Base-by-base conservation (phyloP, 2,797 vertebrate genomes). In the Carcharodon carcharias region DNA sequence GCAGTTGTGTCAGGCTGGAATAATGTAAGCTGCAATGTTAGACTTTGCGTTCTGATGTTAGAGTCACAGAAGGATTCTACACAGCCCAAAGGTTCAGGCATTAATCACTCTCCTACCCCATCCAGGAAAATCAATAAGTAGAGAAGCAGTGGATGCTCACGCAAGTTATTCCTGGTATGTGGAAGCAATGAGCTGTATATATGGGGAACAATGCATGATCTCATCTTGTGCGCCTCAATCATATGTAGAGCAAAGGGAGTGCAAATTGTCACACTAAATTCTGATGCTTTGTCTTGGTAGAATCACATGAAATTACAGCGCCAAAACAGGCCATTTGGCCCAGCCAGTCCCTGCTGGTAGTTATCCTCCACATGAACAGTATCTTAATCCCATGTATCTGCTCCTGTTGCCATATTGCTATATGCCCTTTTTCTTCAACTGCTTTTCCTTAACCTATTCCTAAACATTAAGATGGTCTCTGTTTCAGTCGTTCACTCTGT, bases 21-120 rank as follows among this genome's bases (percentile, higher is more conserved):
- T 73, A 77, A 77, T 58, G 50, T 54, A 73, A n/a, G 69, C 31
- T 95, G 94, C 50, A 95, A 95, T 50, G 45, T 71, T 71, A 95
- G 93, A 50, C 67, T 28, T 9, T n/a, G 5, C 28, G n/a, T 1
- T 0, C 21, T 67, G 65, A 28, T 2, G 31, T 21, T 93, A 45
- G 40, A 6, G 21, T 45, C 40, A 35, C 14, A 45, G 21, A 35
- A 18, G 28, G 50, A 73, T 35, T 35, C 31, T 26, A 73, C 28
- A 58, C 14, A 21, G 50, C 26, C 67, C 23, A 45, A 95, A 26
- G 95, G 50, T 28, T 56, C 21, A 14, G 12, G 12, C 94, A 77
- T 94, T 31, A 40, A 67, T 67, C 31, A 35, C 3, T 92, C 82
- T 8, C 18, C 89, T 18, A 12, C 4, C 89, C 45, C 45, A 26